Conservation (phyloP, 2,888 invertebrate species). For the Drosophila mayaguana region DNA sequence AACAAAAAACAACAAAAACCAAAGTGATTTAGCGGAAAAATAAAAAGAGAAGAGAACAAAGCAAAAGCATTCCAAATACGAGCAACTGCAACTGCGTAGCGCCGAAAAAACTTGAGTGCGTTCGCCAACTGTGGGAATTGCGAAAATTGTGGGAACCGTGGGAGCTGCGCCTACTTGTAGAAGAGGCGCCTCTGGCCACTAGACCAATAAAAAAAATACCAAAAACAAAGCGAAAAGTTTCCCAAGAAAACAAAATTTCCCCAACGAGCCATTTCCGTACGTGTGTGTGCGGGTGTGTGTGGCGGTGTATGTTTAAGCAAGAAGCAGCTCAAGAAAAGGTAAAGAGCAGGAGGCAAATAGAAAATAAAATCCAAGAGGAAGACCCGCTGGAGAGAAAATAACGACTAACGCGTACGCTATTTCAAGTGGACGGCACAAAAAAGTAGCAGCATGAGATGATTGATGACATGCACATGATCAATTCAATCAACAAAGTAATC, state of each 20-base stretch:
- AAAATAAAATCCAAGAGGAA: neutral
- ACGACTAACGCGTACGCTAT: slow-evolving; percentile 3
- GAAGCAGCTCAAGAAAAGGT: slow-evolving; percentile 16
- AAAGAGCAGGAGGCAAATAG: slow-evolving; percentile 6
- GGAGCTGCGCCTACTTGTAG: slow-evolving; percentile 12
- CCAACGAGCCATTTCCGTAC: slow-evolving; percentile 72
- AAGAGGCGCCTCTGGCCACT: slow-evolving; percentile 30
- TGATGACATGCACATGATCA: too few relatives aligned
- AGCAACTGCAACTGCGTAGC: slow-evolving; percentile 18
- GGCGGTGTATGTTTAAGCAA: slow-evolving; percentile 21
- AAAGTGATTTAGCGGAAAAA: slow-evolving; percentile 13
- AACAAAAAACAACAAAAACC: neutral
- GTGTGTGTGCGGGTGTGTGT: slow-evolving; percentile 17
- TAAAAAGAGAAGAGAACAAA: neutral
- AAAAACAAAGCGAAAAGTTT: slow-evolving; percentile 42
- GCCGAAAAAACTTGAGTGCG: neutral
- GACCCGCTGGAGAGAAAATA: neutral
- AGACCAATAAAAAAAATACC: slow-evolving; percentile 44
- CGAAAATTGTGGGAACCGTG: slow-evolving; percentile 14
- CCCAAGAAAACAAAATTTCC: slow-evolving; percentile 69
- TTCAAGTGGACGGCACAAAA: too few relatives aligned
- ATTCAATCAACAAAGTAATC: too few relatives aligned
- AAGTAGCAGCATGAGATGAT: too few relatives aligned
- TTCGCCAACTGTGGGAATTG: slow-evolving; percentile 13
- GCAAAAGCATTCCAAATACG: slow-evolving; percentile 6